Conservation (phyloP, 2,797 vertebrate species). For the Vireo griseus region DNA sequence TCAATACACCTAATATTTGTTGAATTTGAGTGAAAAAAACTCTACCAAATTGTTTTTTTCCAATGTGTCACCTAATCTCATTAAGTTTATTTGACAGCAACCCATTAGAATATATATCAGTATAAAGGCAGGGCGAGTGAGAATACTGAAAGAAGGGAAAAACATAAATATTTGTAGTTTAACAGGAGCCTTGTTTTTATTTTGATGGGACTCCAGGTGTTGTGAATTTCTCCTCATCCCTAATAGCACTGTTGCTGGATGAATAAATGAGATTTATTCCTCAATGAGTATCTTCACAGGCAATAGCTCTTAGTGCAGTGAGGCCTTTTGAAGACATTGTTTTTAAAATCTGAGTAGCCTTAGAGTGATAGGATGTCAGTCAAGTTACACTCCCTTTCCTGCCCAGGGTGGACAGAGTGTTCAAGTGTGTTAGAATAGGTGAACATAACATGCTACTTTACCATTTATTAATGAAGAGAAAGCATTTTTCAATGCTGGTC, state of each 20-base stretch:
- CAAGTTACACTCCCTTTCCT: not conserved
- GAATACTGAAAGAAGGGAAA: not conserved
- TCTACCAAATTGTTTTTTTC: not conserved
- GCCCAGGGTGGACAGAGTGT: not conserved
- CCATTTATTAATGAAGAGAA: not conserved
- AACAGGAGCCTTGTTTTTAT: not conserved
- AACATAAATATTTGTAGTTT: not conserved
- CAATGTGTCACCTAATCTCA: not conserved
- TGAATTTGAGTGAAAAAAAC: constrained; percentile 24
- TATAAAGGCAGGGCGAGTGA: not conserved
- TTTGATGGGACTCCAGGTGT: not conserved
- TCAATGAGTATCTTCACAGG: not conserved
- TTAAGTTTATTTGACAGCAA: constrained; percentile 2
- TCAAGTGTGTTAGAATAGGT: not conserved
- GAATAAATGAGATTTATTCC: not conserved
- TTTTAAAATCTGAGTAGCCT: not conserved
- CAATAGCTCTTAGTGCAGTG: not conserved
- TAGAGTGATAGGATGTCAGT: not conserved
- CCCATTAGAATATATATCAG: not conserved
- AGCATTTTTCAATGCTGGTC: not conserved
- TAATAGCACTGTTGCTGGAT: not conserved
- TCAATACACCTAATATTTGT: constrained; percentile 15
- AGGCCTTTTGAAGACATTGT: not conserved
- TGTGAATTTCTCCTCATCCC: not conserved
- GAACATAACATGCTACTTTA: not conserved